Base-by-base conservation (phyloP, 2,888 invertebrate species). In the Periphyllus acericola region DNA sequence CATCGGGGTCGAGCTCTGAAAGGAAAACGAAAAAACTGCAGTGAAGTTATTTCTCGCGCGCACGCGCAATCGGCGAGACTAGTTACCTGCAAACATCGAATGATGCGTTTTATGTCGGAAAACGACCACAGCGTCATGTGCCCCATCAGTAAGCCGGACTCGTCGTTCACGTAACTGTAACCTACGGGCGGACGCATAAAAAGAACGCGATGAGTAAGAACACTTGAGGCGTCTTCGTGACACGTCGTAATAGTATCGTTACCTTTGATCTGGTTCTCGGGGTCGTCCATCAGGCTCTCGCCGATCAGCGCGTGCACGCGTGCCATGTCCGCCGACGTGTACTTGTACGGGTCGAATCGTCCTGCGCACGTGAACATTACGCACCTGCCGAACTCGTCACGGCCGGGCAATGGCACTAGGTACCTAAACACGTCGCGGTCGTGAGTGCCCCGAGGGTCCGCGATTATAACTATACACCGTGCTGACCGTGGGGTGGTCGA, bases 1-100 rank as follows among this genome's bases (percentile, higher is more conserved):
- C 95, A 97, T 96, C 3, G 98, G 98, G 32, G 97, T 95, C 2
- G 97, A 96, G 91, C 96, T 96, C 95, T 96, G 92, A 91, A 96
- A 86, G 74, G 46, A 52, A 84, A 89, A 21, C 74, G 46, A 82
- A 74, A n/a, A 34, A 21, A 71, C 6, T 25, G 36, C 14, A 40
- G 25, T 25, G 29, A 19, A 9, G 4, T 46, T 21, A 25, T 40
- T 29, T 3, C 21, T 25, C 29, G 3, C 68, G 9, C 32, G 46
- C 29, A 21, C 52, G 34, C 55, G 8, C 17, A 40, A 25, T 72
- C 14, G 29, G 9, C 29, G 11, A 11, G 29, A 34, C 91, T 90
- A n/a, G n/a, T n/a, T 91, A 94, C 94, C 93, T 95, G 95, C 90
- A 95, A 95, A 94, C 95, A 95, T 91, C 94, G 94, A 89, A 95